Evolutionary conservation across 2,888 invertebrate species (phyloP), one percentile per base, ranked within the genome.

Genomic region (Cenopis cana): DNA sequence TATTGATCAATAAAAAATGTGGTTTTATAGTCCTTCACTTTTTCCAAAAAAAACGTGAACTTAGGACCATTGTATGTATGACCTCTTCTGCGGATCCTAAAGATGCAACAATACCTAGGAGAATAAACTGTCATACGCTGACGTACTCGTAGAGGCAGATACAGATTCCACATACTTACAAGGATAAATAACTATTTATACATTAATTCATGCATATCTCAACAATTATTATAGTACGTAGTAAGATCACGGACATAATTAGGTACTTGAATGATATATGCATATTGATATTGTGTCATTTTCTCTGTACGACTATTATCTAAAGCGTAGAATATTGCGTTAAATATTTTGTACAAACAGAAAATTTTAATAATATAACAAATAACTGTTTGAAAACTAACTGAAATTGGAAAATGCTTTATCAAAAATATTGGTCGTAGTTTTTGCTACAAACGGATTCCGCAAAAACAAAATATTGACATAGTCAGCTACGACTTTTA

Each of bases 161-260:
- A 18, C 17, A 46, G n/a, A n/a, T 55, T 55, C 14, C n/a, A 29
- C 55, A 29, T 54, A 8, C 29, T 33, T 61, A 49, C 17, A 18
- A 49, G 17, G 33, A 61, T 61, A 49, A 29, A 18, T 50, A 6
- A 18, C 18, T 46, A 50, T 33, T 61, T 49, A 50, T 49, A 8
- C 49, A 50, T 61, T 18, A 11, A 61, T 50, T 61, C n/a, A 61
- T 50, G 17, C 17, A 61, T 57, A 57, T 57, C 38, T 57, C 46
- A 29, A 49, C 46, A 49, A 61, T 61, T 20, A 61, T 60, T 36
- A 57, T 49, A 49, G 29, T 17, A n/a, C 24, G 60, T 5, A 60
- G 29, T 60, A 46, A 60, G 24, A 46, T 49, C 60, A 41, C 46
- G 6, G 29, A 46, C 24, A 61, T 38, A 14, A 55, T 33, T n/a